Base-by-base conservation (phyloP, 2,113 vertebrate genomes). In the Otus sunia region DNA sequence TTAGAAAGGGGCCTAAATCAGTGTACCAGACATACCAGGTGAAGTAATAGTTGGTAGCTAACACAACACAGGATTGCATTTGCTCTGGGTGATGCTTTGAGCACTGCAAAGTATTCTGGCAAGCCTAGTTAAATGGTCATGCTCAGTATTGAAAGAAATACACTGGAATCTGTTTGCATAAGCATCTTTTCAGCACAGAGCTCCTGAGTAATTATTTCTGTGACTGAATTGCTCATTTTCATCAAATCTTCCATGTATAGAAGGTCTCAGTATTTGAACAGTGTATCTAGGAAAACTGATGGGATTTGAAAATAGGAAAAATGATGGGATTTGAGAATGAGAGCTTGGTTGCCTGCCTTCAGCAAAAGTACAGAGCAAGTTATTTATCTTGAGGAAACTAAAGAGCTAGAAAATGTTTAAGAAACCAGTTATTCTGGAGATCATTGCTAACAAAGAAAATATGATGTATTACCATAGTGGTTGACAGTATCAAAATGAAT, bases 21-120 rank as follows among this genome's bases (percentile, higher is more conserved):
- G 7, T 30, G 34, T 41, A 32, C 32, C 19, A 72, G 41, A 23
- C 7, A 5, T 74, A 47, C 11, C 45, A 66, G 30, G 21, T 80
- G 53, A 56, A 76, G 30, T 25, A 60, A 20, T 18, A 43, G 63
- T 29, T 73, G 49, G 50, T 50, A 21, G 21, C 30, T 72, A 86
- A 62, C 25, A 22, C 1, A 7, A 19, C 29, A 32, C 23, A 50
- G 22, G 39, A 16, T 59, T 82, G 17, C 9, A 11, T 91, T 94
- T 86, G 26, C 39, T 60, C 50, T 84, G 27, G 7, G 3, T 81
- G 64, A 25, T 77, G 39, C 30, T 73, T 60, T 74, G 55, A 25
- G 45, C 6, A 15, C n/a, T 43, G 18, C 14, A 11, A 22, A 75
- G 4, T 67, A 30, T 52, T 58, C 15, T 0, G 0, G 52, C 5